Percentiles rank a stretch among this genome's conserved stretches.
Evolutionary conservation across 2,113 vertebrate genomes (phyloP).

Genomic region (Ariopsis seemanni): DNA sequence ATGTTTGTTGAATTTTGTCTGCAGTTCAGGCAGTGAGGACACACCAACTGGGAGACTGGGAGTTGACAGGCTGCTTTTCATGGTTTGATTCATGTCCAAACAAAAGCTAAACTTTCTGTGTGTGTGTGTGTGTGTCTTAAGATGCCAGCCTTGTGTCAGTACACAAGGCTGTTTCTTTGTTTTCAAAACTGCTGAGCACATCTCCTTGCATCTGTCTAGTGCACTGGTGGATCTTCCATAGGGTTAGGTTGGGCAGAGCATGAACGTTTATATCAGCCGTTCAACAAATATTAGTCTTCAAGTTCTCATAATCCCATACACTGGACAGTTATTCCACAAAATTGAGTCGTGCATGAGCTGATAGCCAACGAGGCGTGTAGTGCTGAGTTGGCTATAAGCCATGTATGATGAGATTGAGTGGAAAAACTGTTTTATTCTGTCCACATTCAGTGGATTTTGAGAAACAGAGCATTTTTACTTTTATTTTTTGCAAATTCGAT

Average conservation of each 20-base stretch:
- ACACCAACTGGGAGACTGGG: conserved; percentile 29
- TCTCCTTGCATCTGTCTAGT: not conserved
- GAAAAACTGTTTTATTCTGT: too few relatives aligned
- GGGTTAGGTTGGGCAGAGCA: not conserved
- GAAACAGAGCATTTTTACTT: too few relatives aligned
- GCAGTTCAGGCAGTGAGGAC: conserved; percentile 20
- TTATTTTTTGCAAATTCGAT: too few relatives aligned
- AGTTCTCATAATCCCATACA: not conserved
- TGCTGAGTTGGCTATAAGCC: too few relatives aligned
- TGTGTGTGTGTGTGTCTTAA: conserved; percentile 12
- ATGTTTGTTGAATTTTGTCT: conserved; percentile 24
- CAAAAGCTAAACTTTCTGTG: conserved; percentile 19
- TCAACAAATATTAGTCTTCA: not conserved
- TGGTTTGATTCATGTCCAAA: conserved; percentile 34
- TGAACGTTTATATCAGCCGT: not conserved
- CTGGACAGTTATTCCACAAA: not conserved
- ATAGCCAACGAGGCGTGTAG: too few relatives aligned
- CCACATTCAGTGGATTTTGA: too few relatives aligned
- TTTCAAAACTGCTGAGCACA: conserved; percentile 11
- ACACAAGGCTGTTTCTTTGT: not conserved
- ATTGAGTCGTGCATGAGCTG: too few relatives aligned
- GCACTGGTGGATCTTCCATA: not conserved
- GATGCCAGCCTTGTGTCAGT: conserved; percentile 13
- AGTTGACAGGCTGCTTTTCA: conserved; percentile 41
- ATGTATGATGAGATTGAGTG: too few relatives aligned